Evolutionary conservation across 2,797 vertebrate species (phyloP).

Genomic region (Aythya fuligula): DNA sequence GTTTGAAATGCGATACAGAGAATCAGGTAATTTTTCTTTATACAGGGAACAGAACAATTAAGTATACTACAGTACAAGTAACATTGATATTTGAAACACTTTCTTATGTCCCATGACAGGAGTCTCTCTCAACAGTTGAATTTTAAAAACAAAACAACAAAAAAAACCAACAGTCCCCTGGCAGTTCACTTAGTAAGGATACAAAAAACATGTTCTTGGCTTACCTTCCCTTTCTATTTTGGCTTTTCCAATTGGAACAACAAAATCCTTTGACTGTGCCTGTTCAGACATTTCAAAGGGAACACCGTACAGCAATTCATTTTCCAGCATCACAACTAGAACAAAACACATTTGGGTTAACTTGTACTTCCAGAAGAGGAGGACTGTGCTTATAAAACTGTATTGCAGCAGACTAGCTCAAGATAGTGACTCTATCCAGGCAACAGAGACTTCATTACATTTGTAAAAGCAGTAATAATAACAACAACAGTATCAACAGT

Average conservation of each 20-base stretch:
- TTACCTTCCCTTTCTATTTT: conserved; percentile 94
- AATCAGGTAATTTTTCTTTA: background rate
- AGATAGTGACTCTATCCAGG: background rate
- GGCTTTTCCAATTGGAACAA: conserved; percentile 95
- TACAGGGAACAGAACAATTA: background rate
- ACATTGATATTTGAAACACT: background rate
- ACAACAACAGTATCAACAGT: too few species aligned
- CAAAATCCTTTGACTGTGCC: conserved; percentile 91
- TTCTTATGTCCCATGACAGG: background rate
- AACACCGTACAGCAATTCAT: conserved; percentile 94
- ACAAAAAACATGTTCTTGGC: background rate
- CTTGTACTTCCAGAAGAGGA: fast-evolving
- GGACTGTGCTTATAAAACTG: background rate
- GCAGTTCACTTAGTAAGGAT: background rate
- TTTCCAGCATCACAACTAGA: conserved; percentile 95
- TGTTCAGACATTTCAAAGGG: conserved; percentile 93
- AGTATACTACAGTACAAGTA: background rate
- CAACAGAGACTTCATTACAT: background rate
- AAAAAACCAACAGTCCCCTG: background rate
- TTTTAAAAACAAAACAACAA: background rate
- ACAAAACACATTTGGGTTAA: conserved; percentile 23
- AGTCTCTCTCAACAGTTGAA: background rate
- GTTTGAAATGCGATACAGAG: background rate
- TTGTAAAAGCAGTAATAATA: background rate
- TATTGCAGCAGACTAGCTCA: background rate